Percentiles rank a stretch among this genome's conserved stretches.
These are phyloP conservation scores for Oscheius sp. DNA, from an alignment of 2,888 invertebrate genomes.

Conservation along the genomic window DNA sequence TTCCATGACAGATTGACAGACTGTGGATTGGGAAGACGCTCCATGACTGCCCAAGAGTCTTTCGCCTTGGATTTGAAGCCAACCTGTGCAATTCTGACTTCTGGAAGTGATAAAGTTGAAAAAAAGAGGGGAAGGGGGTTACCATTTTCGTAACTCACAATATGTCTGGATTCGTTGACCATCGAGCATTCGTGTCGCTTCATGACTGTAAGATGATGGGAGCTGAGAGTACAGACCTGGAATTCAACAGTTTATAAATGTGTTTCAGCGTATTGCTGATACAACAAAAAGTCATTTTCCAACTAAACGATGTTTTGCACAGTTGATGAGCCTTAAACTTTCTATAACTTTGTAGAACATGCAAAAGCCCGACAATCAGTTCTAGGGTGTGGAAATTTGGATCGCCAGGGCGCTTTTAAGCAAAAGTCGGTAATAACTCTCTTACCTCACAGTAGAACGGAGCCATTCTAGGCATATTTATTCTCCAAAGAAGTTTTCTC, in stretches of 20 bases:
- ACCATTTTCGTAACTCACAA: constrained; percentile 31
- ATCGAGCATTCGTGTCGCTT: constrained; percentile 11
- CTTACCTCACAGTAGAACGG: constrained; percentile 16
- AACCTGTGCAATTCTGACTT: constrained; percentile 30
- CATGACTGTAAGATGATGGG: not conserved
- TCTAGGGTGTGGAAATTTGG: too few species aligned
- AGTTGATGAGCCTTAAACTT: too few species aligned
- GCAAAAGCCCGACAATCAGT: too few species aligned
- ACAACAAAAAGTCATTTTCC: too few species aligned
- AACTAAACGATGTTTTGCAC: too few species aligned
- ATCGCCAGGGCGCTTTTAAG: too few species aligned
- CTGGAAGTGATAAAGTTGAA: constrained; percentile 7
- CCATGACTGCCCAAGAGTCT: constrained; percentile 36
- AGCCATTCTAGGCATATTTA: constrained; percentile 5
- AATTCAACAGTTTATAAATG: not conserved
- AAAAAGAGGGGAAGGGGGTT: not conserved
- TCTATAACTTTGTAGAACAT: too few species aligned
- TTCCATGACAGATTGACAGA: not conserved
- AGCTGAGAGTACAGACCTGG: constrained; percentile 22
- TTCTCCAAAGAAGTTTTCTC: not conserved
- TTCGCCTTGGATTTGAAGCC: constrained; percentile 33
- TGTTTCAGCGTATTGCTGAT: too few species aligned
- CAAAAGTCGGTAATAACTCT: too few species aligned
- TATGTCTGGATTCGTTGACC: constrained; percentile 24
- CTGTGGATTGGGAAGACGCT: constrained; percentile 36